Percentiles rank a stretch among this genome's conserved stretches.
phyloP scores from a whole-genome alignment of 2,888 invertebrate genomes.

The Aspidapion aeneum region DNA sequence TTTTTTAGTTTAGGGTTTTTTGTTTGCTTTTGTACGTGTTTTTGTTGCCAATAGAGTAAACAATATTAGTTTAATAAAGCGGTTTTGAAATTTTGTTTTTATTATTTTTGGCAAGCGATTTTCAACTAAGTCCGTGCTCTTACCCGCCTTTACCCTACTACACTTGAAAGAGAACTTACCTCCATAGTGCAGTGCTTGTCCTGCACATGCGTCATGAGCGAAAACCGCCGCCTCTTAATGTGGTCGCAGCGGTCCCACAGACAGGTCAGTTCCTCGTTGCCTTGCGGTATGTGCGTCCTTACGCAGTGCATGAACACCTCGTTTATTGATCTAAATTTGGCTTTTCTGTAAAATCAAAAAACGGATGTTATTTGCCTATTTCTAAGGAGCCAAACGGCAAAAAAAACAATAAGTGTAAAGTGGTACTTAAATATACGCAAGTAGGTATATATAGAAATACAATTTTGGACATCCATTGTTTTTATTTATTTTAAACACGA shows the following conservation, averaged over 20 bases:
- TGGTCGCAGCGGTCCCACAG: constrained; percentile 90
- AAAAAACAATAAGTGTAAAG: constrained; percentile 4
- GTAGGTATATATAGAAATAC: too few species aligned
- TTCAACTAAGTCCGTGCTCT: too few species aligned
- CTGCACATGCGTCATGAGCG: constrained; percentile 93
- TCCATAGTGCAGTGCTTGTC: constrained; percentile 91
- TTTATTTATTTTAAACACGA: too few species aligned
- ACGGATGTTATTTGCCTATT: constrained; percentile 1
- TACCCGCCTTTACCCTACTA: too few species aligned
- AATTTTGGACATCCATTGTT: too few species aligned
- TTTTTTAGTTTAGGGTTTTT: too few species aligned
- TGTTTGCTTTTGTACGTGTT: too few species aligned
- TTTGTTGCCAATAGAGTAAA: too few species aligned
- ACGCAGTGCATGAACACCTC: constrained; percentile 88
- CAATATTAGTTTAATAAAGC: too few species aligned
- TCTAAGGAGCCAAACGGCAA: not conserved
- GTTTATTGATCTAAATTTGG: constrained; percentile 66
- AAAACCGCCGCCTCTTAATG: constrained; percentile 86
- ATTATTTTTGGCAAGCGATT: too few species aligned
- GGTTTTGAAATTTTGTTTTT: too few species aligned
- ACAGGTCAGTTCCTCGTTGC: constrained; percentile 72
- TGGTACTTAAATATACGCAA: too few species aligned
- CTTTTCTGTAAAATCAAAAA: constrained; percentile 45
- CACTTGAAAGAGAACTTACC: constrained; percentile 55
- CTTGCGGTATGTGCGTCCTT: constrained; percentile 75